phyloP scores from a whole-genome alignment of 2,797 vertebrate species.

The Darevskia mixta region DNA sequence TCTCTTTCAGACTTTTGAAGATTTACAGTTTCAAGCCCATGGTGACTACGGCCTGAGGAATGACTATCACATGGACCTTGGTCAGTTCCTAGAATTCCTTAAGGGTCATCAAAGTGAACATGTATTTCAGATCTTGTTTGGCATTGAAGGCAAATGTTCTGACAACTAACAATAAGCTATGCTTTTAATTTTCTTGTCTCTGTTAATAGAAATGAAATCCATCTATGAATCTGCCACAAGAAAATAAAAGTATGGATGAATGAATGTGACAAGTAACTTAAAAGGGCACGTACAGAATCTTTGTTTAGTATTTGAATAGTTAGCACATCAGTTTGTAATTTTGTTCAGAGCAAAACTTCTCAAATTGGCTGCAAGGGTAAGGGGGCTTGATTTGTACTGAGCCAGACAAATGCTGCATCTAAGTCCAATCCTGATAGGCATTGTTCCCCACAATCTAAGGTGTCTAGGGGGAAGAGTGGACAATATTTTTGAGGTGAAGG shows the following conservation, averaged over 20 bases:
- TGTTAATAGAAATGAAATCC: background rate
- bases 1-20: constrained; percentile 79
- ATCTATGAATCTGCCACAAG: background rate
- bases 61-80: constrained; percentile 84
- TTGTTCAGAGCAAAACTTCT: background rate
- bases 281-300: background rate
- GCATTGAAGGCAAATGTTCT: constrained; percentile 77
- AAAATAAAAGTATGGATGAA: background rate
- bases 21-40: constrained; percentile 81
- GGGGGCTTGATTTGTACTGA: background rate
- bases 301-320: background rate
- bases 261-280: background rate
- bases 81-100: constrained; percentile 81
- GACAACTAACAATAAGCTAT: constrained; percentile 60
- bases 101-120: constrained; percentile 79
- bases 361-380: background rate
- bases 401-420: background rate
- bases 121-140: constrained; percentile 83
- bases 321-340: background rate
- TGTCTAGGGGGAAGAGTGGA: background rate
- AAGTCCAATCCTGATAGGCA: background rate
- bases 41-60: constrained; percentile 81
- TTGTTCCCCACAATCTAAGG: background rate
- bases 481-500: background rate
- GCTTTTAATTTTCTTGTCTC: background rate